Conservation (phyloP, 2,888 invertebrate genomes). For the Hemistola chrysoprasaria region DNA sequence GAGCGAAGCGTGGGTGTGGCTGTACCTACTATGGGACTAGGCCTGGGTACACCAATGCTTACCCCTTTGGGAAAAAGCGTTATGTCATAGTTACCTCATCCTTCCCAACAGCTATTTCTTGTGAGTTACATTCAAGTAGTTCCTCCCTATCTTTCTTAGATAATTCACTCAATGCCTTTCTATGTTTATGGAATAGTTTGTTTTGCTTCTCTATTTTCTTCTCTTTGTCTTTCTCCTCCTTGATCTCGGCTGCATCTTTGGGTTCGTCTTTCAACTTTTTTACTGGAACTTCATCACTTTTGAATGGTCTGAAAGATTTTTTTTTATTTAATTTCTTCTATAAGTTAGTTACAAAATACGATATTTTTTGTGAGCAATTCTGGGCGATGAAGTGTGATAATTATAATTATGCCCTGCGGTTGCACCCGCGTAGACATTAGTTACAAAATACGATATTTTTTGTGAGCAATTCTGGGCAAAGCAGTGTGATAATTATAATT, state of each 20-base stretch:
- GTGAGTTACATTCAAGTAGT: slow-evolving; percentile 88
- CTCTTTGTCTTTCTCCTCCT: slow-evolving; percentile 77
- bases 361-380: no score
- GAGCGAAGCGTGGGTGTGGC: no score
- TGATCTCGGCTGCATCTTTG: slow-evolving; percentile 73
- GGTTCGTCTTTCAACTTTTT: slow-evolving; percentile 88
- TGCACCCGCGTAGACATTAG: no score
- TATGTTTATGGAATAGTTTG: slow-evolving; percentile 73
- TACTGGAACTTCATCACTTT: slow-evolving; percentile 80
- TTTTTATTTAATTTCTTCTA: not conserved
- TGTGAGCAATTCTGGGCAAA: no score
- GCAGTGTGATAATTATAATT: no score
- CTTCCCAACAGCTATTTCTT: slow-evolving; percentile 85
- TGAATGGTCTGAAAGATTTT: slow-evolving; percentile 46
- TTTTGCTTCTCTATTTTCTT: slow-evolving; percentile 87
- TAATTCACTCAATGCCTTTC: slow-evolving; percentile 65
- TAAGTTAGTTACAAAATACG: no score
- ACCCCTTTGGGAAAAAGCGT: no score
- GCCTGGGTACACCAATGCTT: no score
- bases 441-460: no score
- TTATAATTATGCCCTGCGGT: no score
- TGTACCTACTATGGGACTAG: no score
- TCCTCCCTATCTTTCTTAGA: slow-evolving; percentile 83
- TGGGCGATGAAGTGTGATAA: no score
- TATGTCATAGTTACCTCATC: slow-evolving; percentile 84